phyloP scores from a whole-genome alignment of 2,113 vertebrate species.

The Pleuronectes platessa region DNA sequence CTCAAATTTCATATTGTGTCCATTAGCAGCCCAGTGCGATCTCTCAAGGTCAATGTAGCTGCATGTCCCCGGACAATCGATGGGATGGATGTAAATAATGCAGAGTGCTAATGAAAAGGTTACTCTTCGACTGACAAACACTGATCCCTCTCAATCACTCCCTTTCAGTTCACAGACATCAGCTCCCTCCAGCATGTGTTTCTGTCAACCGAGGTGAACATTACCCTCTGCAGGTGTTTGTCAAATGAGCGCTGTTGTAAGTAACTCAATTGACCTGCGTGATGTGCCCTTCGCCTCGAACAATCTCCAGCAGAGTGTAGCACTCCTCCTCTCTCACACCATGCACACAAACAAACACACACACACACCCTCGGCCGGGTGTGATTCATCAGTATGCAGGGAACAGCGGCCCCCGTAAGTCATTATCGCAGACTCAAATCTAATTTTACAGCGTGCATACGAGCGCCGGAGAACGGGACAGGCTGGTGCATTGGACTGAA shows the following conservation, averaged over 20 bases:
- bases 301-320: conserved; percentile 20
- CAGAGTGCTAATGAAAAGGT: conserved; percentile 52
- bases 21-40: conserved; percentile 13
- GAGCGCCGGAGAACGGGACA: conserved; percentile 11
- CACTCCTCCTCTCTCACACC: background rate
- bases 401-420: conserved; percentile 31
- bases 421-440: conserved; percentile 63
- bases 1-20: too few relatives aligned
- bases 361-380: conserved; percentile 3
- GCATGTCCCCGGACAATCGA: conserved; percentile 28
- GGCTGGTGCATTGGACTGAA: conserved; percentile 36
- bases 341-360: conserved; percentile 1
- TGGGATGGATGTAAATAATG: conserved; percentile 43
- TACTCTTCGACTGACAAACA: too few relatives aligned
- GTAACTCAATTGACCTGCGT: conserved; percentile 32
- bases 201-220: background rate
- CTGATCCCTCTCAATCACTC: background rate
- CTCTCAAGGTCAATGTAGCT: conserved; percentile 24
- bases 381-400: conserved; percentile 51
- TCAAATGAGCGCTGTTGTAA: conserved; percentile 37
- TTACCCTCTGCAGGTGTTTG: conserved; percentile 40
- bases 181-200: conserved; percentile 7
- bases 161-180: background rate
- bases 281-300: conserved; percentile 35
- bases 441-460: conserved; percentile 48